These are phyloP conservation scores for Bactericera cockerelli DNA, from an alignment of 1,140 invertebrate species.

Conservation along the genomic window DNA sequence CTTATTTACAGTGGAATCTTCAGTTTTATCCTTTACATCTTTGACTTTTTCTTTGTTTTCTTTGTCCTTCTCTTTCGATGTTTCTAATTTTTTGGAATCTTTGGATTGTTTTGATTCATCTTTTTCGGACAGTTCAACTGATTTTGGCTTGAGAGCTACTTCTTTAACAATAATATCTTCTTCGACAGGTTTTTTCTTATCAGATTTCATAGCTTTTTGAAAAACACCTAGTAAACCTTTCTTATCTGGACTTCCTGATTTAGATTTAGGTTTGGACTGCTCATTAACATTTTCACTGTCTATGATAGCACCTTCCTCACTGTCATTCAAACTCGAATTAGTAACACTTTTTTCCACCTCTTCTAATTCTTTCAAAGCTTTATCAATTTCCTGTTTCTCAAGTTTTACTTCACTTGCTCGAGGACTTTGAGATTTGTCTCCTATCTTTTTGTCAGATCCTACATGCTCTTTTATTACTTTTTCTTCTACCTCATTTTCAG, in stretches of 20 bases:
- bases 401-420: constrained; percentile 7
- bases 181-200: constrained; percentile 13
- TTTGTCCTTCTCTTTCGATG: too few relatives aligned
- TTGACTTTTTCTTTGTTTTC: too few relatives aligned
- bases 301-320: not conserved
- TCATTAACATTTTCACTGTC: not conserved
- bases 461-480: not conserved
- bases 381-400: constrained; percentile 7
- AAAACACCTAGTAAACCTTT: not conserved
- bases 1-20: not conserved
- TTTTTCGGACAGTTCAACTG: not conserved
- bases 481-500: constrained; percentile 12
- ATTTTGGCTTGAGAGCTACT: not conserved
- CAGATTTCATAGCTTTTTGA: not conserved
- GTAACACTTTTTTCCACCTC: not conserved
- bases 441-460: too few relatives aligned
- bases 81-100: not conserved
- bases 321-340: not conserved
- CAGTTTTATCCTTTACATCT: too few relatives aligned
- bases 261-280: not conserved
- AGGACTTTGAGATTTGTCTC: too few relatives aligned
- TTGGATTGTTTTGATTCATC: not conserved
- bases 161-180: not conserved
- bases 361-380: constrained; percentile 14
- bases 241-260: constrained; percentile 9